A percentile compares a stretch with the other conserved stretches of the same genome.
These are phyloP conservation scores for Kryptolebias marmoratus DNA, from an alignment of 2,113 vertebrate genomes.

Conservation along the genomic window DNA sequence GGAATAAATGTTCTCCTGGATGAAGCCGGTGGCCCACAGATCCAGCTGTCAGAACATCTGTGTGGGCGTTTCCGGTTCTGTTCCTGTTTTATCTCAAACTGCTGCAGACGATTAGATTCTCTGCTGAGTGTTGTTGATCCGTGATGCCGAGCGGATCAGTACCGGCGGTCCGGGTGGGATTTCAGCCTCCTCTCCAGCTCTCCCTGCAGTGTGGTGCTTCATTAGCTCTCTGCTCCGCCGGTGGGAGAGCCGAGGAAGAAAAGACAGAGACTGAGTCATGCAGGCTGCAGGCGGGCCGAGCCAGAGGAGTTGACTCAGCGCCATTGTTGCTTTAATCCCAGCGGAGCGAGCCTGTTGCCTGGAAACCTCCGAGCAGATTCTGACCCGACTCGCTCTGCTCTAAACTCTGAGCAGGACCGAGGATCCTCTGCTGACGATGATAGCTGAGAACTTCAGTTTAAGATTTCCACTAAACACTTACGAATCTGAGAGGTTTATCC, in stretches of 20 bases:
- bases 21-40: too few species aligned
- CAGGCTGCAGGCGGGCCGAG: slow-evolving; percentile 33
- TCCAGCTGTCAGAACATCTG: background rate
- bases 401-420: slow-evolving; percentile 10
- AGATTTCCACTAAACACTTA: background rate
- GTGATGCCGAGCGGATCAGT: background rate
- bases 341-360: slow-evolving; percentile 61
- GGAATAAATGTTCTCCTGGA: too few species aligned
- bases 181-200: background rate
- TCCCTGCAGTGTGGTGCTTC: slow-evolving; percentile 28
- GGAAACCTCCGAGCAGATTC: slow-evolving; percentile 54
- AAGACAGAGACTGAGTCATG: slow-evolving; percentile 56
- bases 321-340: slow-evolving; percentile 55
- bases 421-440: background rate
- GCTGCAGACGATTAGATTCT: background rate
- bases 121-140: background rate
- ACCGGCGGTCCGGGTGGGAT: slow-evolving; percentile 34
- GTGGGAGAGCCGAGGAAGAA: slow-evolving; percentile 49
- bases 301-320: slow-evolving; percentile 64
- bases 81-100: background rate
- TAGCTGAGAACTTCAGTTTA: background rate
- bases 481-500: background rate
- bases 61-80: background rate
- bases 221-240: slow-evolving; percentile 33
- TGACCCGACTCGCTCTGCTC: slow-evolving; percentile 17